phyloP scores from a whole-genome alignment of 2,888 invertebrate genomes.

The Digitonthophagus gazella region DNA sequence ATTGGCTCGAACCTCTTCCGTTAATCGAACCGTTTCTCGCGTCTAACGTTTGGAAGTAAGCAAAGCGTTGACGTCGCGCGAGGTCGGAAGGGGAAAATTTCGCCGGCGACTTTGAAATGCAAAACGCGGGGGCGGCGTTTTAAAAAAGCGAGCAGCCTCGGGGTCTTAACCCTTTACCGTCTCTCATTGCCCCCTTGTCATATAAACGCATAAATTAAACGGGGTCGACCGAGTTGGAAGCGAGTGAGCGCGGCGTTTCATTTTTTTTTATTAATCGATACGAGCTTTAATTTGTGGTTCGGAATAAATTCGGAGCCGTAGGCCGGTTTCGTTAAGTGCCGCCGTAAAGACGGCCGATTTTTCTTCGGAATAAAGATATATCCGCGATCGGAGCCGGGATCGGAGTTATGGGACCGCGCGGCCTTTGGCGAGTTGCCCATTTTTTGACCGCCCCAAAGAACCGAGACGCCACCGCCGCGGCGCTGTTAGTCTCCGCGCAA shows the following conservation, averaged over 20 bases:
- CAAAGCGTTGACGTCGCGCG: background rate
- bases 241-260: too few species aligned
- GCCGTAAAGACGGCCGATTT: slow-evolving; percentile 32
- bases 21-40: too few species aligned
- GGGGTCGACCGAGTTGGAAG: background rate
- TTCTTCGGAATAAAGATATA: slow-evolving; percentile 29
- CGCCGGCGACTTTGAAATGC: background rate
- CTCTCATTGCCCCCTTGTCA: background rate
- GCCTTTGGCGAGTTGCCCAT: slow-evolving; percentile 36
- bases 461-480: slow-evolving; percentile 34
- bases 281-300: background rate
- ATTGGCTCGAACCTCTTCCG: too few species aligned
- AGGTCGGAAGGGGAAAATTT: background rate
- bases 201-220: background rate
- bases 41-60: too few species aligned
- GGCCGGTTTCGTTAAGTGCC: slow-evolving; percentile 30
- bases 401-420: slow-evolving; percentile 35
- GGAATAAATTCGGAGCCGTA: slow-evolving; percentile 5
- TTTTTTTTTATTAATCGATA: background rate
- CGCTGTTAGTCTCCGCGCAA: slow-evolving; percentile 32
- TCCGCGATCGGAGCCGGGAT: slow-evolving; percentile 36
- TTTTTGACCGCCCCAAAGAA: slow-evolving; percentile 32
- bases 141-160: background rate
- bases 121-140: background rate
- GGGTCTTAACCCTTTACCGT: background rate